Percentiles rank a stretch among this genome's conserved stretches.
Conservation (phyloP, 2,797 vertebrate genomes). For the Tiaroga cobitis region DNA sequence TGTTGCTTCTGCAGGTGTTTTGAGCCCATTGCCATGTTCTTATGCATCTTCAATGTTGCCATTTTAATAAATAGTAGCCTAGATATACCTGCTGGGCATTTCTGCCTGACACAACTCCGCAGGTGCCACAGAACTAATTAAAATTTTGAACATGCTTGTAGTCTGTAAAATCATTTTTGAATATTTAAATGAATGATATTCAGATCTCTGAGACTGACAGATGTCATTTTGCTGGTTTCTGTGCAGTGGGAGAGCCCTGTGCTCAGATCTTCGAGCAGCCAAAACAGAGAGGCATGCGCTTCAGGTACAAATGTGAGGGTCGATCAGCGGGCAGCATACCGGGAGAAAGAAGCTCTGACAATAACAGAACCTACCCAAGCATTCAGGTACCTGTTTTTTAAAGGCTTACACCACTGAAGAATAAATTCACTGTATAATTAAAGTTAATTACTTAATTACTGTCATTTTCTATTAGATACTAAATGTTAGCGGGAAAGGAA, state of each 20-base stretch:
- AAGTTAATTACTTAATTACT: background rate
- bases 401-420: background rate
- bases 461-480: conserved; percentile 78
- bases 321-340: conserved; percentile 98
- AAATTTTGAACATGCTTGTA: background rate
- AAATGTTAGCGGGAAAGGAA: conserved; percentile 89
- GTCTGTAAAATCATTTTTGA: background rate
- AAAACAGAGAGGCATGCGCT: conserved; percentile 96
- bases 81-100: background rate
- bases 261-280: conserved; percentile 95
- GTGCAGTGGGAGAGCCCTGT: conserved; percentile 85
- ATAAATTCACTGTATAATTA: background rate
- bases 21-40: background rate
- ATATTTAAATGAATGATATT: background rate
- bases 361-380: conserved; percentile 93
- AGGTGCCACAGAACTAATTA: background rate
- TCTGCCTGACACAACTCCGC: background rate
- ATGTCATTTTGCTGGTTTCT: background rate
- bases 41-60: background rate
- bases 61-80: background rate
- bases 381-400: conserved; percentile 83
- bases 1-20: conserved; percentile 50
- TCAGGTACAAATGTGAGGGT: conserved; percentile 97
- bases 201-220: conserved; percentile 5
- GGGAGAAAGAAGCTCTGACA: conserved; percentile 92